These are phyloP conservation scores for Scopus umbretta DNA, from an alignment of 2,113 vertebrate genomes.

Conservation along the genomic window DNA sequence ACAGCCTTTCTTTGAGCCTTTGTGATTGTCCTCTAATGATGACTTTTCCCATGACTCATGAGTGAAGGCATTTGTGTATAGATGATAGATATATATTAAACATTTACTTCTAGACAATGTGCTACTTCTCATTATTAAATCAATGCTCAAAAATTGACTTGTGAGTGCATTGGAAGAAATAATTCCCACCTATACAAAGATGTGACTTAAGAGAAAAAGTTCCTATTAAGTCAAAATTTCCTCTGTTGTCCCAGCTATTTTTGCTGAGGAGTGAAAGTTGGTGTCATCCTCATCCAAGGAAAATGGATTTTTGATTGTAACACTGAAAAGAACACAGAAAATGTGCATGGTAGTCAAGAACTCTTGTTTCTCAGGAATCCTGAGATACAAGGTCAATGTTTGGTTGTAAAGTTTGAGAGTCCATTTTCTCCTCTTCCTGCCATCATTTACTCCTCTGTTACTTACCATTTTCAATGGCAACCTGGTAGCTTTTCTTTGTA, in stretches of 20 bases:
- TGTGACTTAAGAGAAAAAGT: constrained; percentile 25
- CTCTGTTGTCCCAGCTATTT: background rate
- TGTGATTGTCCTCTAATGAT: background rate
- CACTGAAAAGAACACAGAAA: background rate
- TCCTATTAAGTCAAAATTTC: constrained; percentile 35
- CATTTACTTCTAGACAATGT: constrained; percentile 28
- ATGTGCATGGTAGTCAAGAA: background rate
- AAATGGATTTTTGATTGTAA: background rate
- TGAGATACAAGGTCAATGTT: background rate
- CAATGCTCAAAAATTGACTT: background rate
- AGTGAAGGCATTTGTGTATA: constrained; percentile 6
- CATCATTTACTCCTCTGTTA: background rate
- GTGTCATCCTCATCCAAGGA: background rate
- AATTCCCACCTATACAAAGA: constrained; percentile 50
- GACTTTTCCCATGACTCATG: background rate
- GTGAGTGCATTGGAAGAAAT: constrained; percentile 24
- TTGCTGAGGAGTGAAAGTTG: background rate
- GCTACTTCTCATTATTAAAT: constrained; percentile 50
- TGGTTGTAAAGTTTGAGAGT: background rate
- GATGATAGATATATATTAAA: constrained; percentile 26
- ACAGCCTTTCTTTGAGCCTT: background rate
- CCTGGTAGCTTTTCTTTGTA: background rate
- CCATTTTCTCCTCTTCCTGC: background rate
- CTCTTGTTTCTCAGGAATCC: background rate
- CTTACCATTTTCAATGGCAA: background rate